phyloP scores from a whole-genome alignment of 2,113 vertebrate species.

The Mus musculus region GRCm39 chr10:98867001-98867500 shows the following conservation, averaged over 20 bases:
- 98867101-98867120: neutral
- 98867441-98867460: neutral
- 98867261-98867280: neutral
- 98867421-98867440: neutral
- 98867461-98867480: neutral
- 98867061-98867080: neutral
- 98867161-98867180: neutral
- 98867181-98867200: neutral
- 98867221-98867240: neutral
- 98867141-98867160: neutral
- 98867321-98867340: neutral
- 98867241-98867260: neutral
- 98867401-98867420: neutral
- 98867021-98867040: neutral
- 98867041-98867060: neutral
- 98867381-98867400: neutral
- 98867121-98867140: conserved; percentile 27
- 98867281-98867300: neutral
- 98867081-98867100: neutral
- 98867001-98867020: neutral
- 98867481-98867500: neutral
- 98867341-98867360: neutral
- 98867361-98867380: neutral
- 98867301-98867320: neutral
- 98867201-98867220: neutral